Percentiles rank a stretch among this genome's conserved stretches.
phyloP scores from a whole-genome alignment of 2,797 vertebrate species.

The Tangara arthus region DNA sequence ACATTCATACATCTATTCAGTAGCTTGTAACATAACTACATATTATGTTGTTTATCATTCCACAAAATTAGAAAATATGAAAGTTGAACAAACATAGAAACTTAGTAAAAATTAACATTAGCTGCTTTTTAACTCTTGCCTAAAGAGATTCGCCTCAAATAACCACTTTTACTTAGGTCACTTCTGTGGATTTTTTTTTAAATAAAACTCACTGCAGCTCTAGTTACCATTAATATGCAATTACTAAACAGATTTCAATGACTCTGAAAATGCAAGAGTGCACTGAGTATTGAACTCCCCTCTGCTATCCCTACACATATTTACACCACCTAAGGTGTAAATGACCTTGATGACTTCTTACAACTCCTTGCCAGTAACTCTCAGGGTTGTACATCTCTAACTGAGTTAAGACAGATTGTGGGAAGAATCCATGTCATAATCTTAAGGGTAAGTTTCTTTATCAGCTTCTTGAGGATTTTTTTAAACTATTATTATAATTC shows the following conservation, averaged over 20 bases:
- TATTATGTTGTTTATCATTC: not conserved
- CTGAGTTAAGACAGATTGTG: not conserved
- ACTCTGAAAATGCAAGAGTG: not conserved
- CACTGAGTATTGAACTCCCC: not conserved
- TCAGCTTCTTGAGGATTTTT: not conserved
- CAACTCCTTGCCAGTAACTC: not conserved
- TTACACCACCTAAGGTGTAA: not conserved
- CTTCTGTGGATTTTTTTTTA: not conserved
- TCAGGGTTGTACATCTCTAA: not conserved
- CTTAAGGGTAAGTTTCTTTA: not conserved
- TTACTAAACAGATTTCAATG: not conserved
- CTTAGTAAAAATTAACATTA: not conserved
- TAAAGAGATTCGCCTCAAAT: not conserved
- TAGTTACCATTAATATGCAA: not conserved
- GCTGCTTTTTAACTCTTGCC: not conserved
- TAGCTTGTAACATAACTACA: not conserved
- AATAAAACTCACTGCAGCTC: not conserved
- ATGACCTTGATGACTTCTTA: not conserved
- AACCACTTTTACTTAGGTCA: not conserved
- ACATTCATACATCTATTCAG: not conserved
- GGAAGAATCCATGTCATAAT: not conserved
- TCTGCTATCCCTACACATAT: not conserved
- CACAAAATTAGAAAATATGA: not conserved
- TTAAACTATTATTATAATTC: not conserved
- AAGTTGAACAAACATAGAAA: not conserved